Evolutionary conservation across 2,113 vertebrate species (phyloP), one percentile per base, ranked within the genome.

Genomic region (Speoplatyrhinus poulsoni): DNA sequence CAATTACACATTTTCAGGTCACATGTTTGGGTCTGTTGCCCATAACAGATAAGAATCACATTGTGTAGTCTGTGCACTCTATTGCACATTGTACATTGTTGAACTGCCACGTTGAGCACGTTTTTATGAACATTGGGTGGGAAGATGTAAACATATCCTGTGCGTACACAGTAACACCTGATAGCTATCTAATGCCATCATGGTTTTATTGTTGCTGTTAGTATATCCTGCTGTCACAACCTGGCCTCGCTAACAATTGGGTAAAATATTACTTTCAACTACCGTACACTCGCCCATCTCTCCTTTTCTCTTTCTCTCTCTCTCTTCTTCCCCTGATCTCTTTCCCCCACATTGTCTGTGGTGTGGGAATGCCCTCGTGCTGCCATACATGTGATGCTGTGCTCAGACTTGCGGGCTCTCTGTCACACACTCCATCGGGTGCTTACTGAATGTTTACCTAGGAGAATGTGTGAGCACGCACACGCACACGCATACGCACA

Each of bases 401-500:
- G 87, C 77, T 70, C 26, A 77, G 70, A 81, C 88, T 78, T 77
- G 86, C 56, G 63, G 65, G 26, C 32, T 32, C 61, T 72, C 33
- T 58, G 69, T 72, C 57, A 47, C 70, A 82, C 63, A 60, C 72
- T 57, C 65, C 80, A 61, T 76, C 52, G 71, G 69, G 41, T 81
- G 82, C 73, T 76, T 87, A 84, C 89, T 88, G 86, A 72, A 70
- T 70, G 60, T 12, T 17, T 62, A 69, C 56, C 17, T 12, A 60
- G 62, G 57, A 69, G 58, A 69, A 62, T 53, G 47, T 46, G 70
- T 46, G 19, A 1, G 32, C 7, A 12, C n/a, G 32, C 2, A 11
- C 49, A 10, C 49, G 9, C 54, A 56, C 54, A 56, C 16, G 6
- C 54, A n/a, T 12, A 56, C 16, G 17, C 54, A 56, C 54, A 56